Base-by-base conservation (phyloP, 2,888 invertebrate genomes). In the Micoletzkya japonica region DNA sequence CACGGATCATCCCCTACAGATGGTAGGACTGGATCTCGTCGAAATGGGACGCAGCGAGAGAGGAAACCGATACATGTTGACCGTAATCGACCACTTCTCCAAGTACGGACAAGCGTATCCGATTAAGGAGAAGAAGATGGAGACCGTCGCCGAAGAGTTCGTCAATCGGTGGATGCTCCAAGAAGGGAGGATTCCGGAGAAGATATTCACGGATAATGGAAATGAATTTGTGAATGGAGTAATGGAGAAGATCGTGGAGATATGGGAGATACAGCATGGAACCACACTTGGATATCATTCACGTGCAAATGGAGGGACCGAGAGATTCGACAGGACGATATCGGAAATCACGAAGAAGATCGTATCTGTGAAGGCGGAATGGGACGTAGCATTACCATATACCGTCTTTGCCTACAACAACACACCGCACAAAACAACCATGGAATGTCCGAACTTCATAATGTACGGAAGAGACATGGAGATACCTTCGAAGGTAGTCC, bases 211-310 rank as follows among this genome's bases (percentile, higher is more conserved):
- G 0, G 75, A 75, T 56, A 70, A 71, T 28, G 75, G 75, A 0
- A 52, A 26, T 4, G 74, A 74, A 34, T 71, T 75, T 32, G 56
- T 58, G 1, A 74, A 74, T 39, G 39, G 32, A 1, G 24, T 61
- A 0, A 59, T 73, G 28, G 32, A 50, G n/a, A 60, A 72, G 28
- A 24, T 73, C 20, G n/a, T 49, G 1, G 71, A 71, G 34, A 59
- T 70, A 61, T 37, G 50, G 4, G n/a, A 49, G 2, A 74, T 72
- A 0, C 39, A 67, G 1, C n/a, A 54, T 14, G 58, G 49, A 26
- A 44, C 17, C 56, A 74, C 75, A 0, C 70, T 74, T 49, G 70
- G 74, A 1, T 78, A 78, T 60, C 61, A 78, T 44, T 66, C 71
- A 0, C 36, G 73, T 37, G 72, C 68, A 30, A 78, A 78, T 69